phyloP scores from a whole-genome alignment of 2,113 vertebrate species.

The Gavia stellata region DNA sequence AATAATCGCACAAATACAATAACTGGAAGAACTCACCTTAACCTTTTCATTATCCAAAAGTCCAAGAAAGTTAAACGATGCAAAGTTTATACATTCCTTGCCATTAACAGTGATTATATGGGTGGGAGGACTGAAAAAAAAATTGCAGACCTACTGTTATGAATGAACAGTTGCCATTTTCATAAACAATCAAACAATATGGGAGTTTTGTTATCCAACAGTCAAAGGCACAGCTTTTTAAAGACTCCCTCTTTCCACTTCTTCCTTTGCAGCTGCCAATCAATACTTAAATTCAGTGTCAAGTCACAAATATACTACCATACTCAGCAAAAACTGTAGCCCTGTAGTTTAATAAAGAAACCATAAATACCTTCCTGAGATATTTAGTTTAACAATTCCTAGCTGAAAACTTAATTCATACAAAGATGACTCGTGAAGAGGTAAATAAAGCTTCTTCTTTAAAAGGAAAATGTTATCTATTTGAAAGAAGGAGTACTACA shows the following conservation, averaged over 20 bases:
- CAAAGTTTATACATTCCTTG: constrained; percentile 92
- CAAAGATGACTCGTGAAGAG: neutral
- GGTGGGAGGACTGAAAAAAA: constrained; percentile 83
- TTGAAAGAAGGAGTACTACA: neutral
- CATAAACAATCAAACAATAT: neutral
- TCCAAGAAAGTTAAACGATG: constrained; percentile 95
- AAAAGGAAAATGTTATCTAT: neutral
- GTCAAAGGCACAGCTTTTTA: neutral
- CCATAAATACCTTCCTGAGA: neutral
- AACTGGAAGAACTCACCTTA: constrained; percentile 79
- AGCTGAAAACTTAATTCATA: neutral
- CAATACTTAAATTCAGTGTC: neutral
- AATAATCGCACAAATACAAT: neutral
- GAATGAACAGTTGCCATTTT: neutral
- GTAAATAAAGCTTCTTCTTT: neutral
- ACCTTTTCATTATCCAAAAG: constrained; percentile 87
- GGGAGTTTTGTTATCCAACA: neutral
- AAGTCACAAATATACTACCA: neutral
- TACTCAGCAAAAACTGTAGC: neutral
- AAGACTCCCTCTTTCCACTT: neutral
- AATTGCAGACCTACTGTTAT: neutral
- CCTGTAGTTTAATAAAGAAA: neutral
- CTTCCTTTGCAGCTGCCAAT: neutral
- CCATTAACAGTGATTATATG: constrained; percentile 91
- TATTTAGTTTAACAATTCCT: neutral